phyloP scores from a whole-genome alignment of 64 coral and sea anemone species.

The Platygyra sinensis region DNA sequence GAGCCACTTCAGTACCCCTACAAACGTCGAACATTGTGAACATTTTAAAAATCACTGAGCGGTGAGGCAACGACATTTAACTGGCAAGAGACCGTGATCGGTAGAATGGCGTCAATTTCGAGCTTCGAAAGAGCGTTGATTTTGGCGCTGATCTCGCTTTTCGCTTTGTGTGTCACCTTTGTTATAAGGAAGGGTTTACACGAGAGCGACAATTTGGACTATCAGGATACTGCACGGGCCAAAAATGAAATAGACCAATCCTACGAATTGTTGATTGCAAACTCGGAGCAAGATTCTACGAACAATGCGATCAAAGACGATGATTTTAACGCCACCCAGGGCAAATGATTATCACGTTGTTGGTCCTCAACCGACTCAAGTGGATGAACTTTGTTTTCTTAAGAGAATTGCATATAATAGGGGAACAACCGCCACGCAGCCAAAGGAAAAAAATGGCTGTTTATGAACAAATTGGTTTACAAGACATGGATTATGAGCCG shows the following conservation, averaged over 20 bases:
- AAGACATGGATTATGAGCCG: neutral
- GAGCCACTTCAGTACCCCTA: neutral
- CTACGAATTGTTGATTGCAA: constrained; percentile 48
- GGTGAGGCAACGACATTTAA: neutral
- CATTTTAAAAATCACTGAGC: neutral
- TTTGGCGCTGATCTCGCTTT: neutral
- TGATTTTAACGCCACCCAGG: neutral
- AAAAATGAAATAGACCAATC: constrained; percentile 60
- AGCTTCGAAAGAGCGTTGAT: constrained; percentile 16
- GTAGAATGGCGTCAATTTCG: neutral
- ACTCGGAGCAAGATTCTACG: neutral
- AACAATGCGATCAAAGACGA: neutral
- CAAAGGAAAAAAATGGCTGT: neutral
- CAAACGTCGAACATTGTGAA: neutral
- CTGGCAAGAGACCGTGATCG: neutral
- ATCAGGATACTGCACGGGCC: constrained; percentile 46
- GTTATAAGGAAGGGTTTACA: constrained; percentile 4
- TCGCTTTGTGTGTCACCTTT: constrained; percentile 35
- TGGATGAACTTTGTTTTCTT: neutral
- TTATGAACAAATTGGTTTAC: neutral
- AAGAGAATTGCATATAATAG: neutral
- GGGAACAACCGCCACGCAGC: neutral
- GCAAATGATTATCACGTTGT: neutral
- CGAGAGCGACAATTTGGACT: neutral
- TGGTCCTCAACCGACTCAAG: no score